Evolutionary conservation across 2,797 vertebrate species (phyloP).

Genomic region (Premnoplex brunnescens): DNA sequence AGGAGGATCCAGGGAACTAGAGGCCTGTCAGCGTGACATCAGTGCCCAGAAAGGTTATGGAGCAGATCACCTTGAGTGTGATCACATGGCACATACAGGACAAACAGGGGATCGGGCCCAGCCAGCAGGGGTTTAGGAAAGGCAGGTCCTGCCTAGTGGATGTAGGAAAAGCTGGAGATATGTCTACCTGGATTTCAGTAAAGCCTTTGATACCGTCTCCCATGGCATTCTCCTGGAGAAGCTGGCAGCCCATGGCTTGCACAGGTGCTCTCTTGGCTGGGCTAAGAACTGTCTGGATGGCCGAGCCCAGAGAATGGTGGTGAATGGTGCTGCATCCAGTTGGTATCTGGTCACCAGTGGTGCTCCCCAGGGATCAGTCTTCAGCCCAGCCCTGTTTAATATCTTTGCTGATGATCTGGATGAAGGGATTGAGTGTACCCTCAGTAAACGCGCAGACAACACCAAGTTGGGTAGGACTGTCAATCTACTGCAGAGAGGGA

Average conservation of each 20-base stretch:
- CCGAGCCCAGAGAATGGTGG: fast-evolving
- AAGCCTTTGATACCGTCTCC: not conserved
- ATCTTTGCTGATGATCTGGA: not conserved
- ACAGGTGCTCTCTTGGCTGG: not conserved
- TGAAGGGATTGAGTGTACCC: not conserved
- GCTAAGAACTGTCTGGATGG: not conserved
- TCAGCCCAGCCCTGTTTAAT: not conserved
- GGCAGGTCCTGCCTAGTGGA: not conserved
- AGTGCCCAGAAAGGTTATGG: too few relatives aligned
- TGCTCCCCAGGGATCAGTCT: not conserved
- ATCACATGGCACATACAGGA: not conserved
- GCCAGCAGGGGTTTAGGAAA: not conserved
- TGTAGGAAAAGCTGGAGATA: not conserved
- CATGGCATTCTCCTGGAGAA: not conserved
- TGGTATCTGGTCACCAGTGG: not conserved
- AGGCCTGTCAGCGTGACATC: not conserved
- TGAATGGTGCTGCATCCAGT: not conserved
- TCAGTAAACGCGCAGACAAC: not conserved
- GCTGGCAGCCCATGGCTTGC: not conserved
- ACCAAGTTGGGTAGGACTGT: not conserved
- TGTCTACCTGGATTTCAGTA: not conserved
- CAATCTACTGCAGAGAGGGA: not conserved
- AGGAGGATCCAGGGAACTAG: not conserved
- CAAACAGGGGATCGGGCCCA: not conserved
- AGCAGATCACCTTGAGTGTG: not conserved